phyloP scores from a whole-genome alignment of 2,888 invertebrate genomes.

The Tineola bisselliella region DNA sequence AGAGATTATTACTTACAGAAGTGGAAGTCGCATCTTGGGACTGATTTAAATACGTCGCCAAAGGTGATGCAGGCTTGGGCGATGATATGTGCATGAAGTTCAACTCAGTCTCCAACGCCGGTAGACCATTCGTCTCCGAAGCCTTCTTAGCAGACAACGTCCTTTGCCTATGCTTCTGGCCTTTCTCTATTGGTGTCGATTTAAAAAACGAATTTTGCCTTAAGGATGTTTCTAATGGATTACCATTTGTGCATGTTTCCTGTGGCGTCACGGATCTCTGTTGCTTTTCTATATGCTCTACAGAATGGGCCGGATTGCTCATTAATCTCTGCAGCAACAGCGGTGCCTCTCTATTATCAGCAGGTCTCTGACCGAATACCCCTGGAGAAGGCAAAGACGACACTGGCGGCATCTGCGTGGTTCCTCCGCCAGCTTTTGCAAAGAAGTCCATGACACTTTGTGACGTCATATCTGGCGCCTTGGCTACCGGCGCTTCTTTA shows the following conservation, averaged over 20 bases:
- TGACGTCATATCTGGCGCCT: conserved; percentile 76
- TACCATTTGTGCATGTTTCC: conserved; percentile 47
- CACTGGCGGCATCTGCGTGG: conserved; percentile 64
- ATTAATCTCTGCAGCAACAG: conserved; percentile 79
- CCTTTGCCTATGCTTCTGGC: conserved; percentile 39
- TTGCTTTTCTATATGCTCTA: conserved; percentile 90
- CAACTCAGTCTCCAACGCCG: conserved; percentile 58
- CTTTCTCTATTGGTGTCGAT: conserved; percentile 51
- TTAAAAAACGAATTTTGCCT: conserved; percentile 48
- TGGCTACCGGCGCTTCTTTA: conserved; percentile 49
- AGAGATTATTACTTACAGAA: conserved; percentile 25
- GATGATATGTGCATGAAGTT: conserved; percentile 65
- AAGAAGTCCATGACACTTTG: conserved; percentile 91
- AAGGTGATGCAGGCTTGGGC: conserved; percentile 64
- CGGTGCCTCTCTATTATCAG: conserved; percentile 69
- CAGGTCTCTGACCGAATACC: conserved; percentile 53
- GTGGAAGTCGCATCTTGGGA: conserved; percentile 52
- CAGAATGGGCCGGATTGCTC: conserved; percentile 84
- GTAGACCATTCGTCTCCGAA: conserved; percentile 46
- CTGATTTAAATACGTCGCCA: conserved; percentile 65
- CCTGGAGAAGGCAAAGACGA: conserved; percentile 58
- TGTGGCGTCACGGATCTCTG: conserved; percentile 82
- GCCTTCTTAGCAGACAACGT: conserved; percentile 41
- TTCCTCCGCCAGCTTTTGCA: conserved; percentile 75
- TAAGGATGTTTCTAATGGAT: conserved; percentile 36